These are phyloP conservation scores for Eriosoma lanigerum DNA, from an alignment of 1,140 invertebrate species.

Conservation along the genomic window DNA sequence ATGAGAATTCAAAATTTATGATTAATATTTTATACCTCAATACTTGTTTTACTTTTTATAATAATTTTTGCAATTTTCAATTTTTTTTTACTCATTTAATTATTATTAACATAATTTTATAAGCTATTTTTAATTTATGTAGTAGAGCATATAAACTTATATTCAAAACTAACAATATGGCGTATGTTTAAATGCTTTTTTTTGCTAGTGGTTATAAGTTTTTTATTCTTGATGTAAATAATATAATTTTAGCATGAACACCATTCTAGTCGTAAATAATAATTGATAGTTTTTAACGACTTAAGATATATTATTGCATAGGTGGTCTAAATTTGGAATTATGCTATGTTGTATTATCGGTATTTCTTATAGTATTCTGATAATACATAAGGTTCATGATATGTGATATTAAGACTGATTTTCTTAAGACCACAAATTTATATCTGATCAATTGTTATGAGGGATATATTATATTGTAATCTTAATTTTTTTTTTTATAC, in stretches of 20 bases:
- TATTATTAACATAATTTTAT: too few species aligned
- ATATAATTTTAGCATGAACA: slow-evolving; percentile 23
- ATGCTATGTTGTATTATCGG: slow-evolving; percentile 22
- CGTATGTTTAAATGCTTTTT: neutral
- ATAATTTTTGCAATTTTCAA: too few species aligned
- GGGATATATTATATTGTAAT: neutral
- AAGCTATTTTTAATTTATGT: too few species aligned
- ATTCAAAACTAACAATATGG: neutral
- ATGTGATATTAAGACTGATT: slow-evolving; percentile 42
- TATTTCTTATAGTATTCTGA: neutral
- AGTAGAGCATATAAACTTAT: neutral
- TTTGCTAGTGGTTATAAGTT: neutral
- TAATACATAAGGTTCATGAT: neutral
- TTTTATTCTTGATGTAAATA: slow-evolving; percentile 12
- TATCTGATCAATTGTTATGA: slow-evolving; percentile 4
- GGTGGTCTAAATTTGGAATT: slow-evolving; percentile 13
- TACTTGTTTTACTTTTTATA: too few species aligned
- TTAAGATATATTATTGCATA: neutral
- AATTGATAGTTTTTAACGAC: slow-evolving; percentile 20
- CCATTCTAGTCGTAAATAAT: slow-evolving; percentile 47
- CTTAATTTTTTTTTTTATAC: slow-evolving; percentile 15
- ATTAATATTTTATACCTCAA: neutral
- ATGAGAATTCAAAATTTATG: neutral
- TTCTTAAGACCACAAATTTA: slow-evolving; percentile 18
- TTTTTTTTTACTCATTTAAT: too few species aligned